phyloP scores from a whole-genome alignment of 2,113 vertebrate species.

The Phalacrocorax carbo region DNA sequence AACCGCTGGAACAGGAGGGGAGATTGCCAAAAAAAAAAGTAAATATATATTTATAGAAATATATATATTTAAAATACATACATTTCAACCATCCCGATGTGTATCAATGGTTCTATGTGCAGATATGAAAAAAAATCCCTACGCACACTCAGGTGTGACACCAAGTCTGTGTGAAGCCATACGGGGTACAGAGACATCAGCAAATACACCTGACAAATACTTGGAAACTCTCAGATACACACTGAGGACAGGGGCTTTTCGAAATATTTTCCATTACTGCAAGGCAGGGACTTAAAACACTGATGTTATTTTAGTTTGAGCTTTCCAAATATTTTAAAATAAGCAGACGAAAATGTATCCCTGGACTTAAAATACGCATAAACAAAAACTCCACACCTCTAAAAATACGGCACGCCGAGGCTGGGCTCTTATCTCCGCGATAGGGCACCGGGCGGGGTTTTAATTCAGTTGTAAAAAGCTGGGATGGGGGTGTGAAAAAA shows the following conservation, averaged over 20 bases:
- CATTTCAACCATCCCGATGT: not conserved
- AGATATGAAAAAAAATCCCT: not conserved
- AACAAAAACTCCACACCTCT: conserved; percentile 9
- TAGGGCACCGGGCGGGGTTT: not conserved
- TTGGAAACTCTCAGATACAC: conserved; percentile 6
- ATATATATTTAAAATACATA: not conserved
- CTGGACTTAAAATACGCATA: not conserved
- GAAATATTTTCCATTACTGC: conserved; percentile 65
- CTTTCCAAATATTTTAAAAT: conserved; percentile 68
- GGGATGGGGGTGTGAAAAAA: no score
- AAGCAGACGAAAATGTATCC: conserved; percentile 14
- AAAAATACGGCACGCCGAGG: not conserved
- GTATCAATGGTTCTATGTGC: not conserved
- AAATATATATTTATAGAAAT: not conserved
- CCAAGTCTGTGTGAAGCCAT: not conserved
- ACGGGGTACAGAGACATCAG: not conserved
- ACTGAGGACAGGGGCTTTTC: not conserved
- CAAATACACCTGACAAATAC: conserved; percentile 34
- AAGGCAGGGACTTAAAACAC: conserved; percentile 26
- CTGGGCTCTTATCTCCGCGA: not conserved
- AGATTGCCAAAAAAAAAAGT: not conserved
- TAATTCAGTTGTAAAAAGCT: not conserved
- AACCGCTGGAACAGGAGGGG: not conserved
- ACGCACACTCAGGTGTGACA: not conserved
- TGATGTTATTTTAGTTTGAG: conserved; percentile 47